Base-by-base conservation (phyloP, 1,140 invertebrate species). In the Cydia amplana region DNA sequence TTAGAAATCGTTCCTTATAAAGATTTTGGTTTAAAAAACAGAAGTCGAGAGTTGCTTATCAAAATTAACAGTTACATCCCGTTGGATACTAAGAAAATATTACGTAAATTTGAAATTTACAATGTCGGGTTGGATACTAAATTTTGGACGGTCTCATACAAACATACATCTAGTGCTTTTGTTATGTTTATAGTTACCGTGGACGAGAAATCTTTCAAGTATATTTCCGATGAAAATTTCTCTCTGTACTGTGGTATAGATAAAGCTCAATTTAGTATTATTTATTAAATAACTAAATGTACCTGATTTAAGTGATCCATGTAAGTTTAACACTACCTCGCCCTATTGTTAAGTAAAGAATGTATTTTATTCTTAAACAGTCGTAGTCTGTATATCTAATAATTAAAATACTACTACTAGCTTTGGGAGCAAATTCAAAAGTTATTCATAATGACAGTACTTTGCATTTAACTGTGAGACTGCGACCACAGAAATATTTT, bases 211-310 rank as follows among this genome's bases (percentile, higher is more conserved):
- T 70, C 65, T n/a, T 70, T 70, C 18, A 18, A 70, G 16, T 70
- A 70, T 36, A 70, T 70, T 36, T 40, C 32, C 0, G 36, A 36
- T 36, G 28, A 70, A 18, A 70, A 70, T 40, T 70, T 70, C 18
- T 70, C 32, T n/a, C 16, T 70, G 5, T 36, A 70, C 32, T 36
- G 28, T 12, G 65, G 65, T 40, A 18, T 70, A 40, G 65, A 70
- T 18, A 70, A 40, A 20, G 65, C 65, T 18, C 65, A 70, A 70
- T 70, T 70, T 10, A 70, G 65, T 36, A 20, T 70, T 70, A 70
- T 70, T 28, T 70, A 14, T 7, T 40, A 16, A 67, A 28, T n/a
- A 36, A 28, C 16, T 23, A 2, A 9, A 10, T 20, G 18, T 23
- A 23, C 55, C 18, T 23, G 55, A 60, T n/a, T 60, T 60, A n/a